Percentiles rank a stretch among this genome's conserved stretches.
Conservation (phyloP, 2,113 vertebrate genomes). For the Vanacampus margaritifer region DNA sequence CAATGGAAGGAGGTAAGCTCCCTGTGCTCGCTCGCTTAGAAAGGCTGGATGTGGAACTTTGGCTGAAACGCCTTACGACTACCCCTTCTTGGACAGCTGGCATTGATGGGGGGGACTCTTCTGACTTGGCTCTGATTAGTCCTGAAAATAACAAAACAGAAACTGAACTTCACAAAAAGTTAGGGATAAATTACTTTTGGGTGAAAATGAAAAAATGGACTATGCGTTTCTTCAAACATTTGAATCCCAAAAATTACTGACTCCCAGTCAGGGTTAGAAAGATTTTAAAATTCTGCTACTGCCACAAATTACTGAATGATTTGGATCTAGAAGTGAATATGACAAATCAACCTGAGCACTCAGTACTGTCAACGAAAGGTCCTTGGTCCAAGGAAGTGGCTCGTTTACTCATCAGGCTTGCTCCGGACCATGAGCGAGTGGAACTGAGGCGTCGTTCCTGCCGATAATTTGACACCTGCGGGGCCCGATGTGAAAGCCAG, state of each 20-base stretch:
- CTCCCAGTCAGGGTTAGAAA: too few species aligned
- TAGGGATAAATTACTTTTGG: not conserved
- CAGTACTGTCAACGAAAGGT: not conserved
- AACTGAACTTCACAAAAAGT: not conserved
- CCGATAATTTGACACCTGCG: not conserved
- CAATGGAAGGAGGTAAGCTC: conserved; percentile 22
- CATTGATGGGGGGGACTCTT: conserved; percentile 29
- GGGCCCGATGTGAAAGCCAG: conserved; percentile 39
- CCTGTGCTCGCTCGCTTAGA: conserved; percentile 8
- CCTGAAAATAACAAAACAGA: conserved; percentile 29
- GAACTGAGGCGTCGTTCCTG: conserved; percentile 57
- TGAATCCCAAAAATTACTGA: too few species aligned
- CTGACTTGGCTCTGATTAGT: conserved; percentile 44
- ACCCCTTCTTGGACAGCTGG: conserved; percentile 27
- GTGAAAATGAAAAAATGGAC: not conserved
- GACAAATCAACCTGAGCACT: conserved; percentile 37
- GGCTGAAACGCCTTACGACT: conserved; percentile 59
- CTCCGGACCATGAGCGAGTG: conserved; percentile 56
- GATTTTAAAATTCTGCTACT: too few species aligned
- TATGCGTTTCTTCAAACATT: not conserved
- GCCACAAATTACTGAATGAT: too few species aligned
- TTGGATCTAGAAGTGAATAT: too few species aligned
- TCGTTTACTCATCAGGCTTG: conserved; percentile 52
- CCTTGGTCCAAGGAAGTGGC: conserved; percentile 61
- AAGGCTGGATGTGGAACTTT: conserved; percentile 5